phyloP scores from a whole-genome alignment of 2,113 vertebrate genomes.

The Tursiops truncatus region DNA sequence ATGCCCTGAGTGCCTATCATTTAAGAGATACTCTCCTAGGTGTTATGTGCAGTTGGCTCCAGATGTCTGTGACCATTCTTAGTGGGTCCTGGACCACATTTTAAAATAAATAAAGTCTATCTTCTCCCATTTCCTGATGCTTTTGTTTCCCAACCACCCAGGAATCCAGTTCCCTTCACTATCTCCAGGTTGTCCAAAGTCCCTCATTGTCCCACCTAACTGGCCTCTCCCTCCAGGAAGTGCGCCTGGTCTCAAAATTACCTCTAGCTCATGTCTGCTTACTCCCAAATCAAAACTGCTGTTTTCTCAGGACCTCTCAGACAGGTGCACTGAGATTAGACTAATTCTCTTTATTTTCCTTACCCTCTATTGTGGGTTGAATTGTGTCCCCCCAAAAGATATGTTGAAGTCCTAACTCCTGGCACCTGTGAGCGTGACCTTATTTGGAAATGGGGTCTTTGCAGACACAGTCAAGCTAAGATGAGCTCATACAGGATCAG shows the following conservation, averaged over 20 bases:
- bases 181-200: neutral
- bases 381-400: neutral
- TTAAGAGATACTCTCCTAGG: neutral
- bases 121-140: neutral
- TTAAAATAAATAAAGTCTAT: neutral
- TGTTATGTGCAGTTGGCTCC: neutral
- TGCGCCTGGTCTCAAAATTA: neutral
- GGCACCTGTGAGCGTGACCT: neutral
- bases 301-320: neutral
- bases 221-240: neutral
- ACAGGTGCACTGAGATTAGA: neutral
- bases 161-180: neutral
- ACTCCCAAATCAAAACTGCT: neutral
- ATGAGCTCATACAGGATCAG: neutral
- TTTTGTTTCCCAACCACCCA: neutral
- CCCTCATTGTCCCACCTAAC: neutral
- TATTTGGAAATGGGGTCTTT: neutral
- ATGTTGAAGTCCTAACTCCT: neutral
- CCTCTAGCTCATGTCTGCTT: neutral
- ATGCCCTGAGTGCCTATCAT: neutral
- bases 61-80: neutral
- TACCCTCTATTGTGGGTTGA: neutral
- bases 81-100: neutral
- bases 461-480: neutral
- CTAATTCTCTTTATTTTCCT: neutral